Percentiles rank a stretch among this genome's conserved stretches.
Conservation (phyloP, 1,140 invertebrate genomes). For the Drosophila sturtevanti region DNA sequence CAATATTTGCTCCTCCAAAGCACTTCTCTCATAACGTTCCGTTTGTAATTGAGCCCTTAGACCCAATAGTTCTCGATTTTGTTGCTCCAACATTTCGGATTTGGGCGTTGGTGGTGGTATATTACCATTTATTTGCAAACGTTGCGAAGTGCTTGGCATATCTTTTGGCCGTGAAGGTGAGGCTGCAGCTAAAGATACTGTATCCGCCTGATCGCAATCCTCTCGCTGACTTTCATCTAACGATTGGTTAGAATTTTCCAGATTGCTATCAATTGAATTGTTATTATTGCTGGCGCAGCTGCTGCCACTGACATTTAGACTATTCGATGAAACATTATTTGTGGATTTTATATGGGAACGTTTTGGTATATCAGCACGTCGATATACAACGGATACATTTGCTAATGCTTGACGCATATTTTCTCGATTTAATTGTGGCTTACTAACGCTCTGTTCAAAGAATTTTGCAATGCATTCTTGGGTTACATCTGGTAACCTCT, state of each 20-base stretch:
- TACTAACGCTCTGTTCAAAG: conserved; percentile 48
- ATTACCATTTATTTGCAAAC: background rate
- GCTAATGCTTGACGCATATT: conserved; percentile 42
- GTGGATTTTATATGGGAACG: background rate
- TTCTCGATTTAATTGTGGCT: conserved; percentile 33
- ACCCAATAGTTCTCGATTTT: conserved; percentile 56
- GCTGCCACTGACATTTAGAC: background rate
- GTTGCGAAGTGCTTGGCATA: background rate
- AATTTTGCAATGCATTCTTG: conserved; percentile 61
- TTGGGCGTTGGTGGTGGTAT: conserved; percentile 64
- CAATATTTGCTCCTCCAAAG: conserved; percentile 64
- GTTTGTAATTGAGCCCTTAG: conserved; percentile 62
- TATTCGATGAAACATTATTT: background rate
- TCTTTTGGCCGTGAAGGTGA: conserved; percentile 1
- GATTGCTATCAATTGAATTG: background rate
- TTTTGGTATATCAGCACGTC: background rate
- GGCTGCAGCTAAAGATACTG: background rate
- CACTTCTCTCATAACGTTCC: conserved; percentile 67
- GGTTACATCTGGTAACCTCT: conserved; percentile 37
- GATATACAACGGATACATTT: conserved; percentile 19
- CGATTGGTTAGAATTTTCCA: background rate
- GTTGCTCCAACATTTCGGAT: conserved; percentile 58
- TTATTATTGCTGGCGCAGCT: background rate
- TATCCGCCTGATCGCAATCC: background rate
- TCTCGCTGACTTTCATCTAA: too few relatives aligned